Percentiles rank a stretch among this genome's conserved stretches.
These are phyloP conservation scores for Apaloderma vittatum DNA, from an alignment of 2,113 vertebrate species.

Conservation along the genomic window DNA sequence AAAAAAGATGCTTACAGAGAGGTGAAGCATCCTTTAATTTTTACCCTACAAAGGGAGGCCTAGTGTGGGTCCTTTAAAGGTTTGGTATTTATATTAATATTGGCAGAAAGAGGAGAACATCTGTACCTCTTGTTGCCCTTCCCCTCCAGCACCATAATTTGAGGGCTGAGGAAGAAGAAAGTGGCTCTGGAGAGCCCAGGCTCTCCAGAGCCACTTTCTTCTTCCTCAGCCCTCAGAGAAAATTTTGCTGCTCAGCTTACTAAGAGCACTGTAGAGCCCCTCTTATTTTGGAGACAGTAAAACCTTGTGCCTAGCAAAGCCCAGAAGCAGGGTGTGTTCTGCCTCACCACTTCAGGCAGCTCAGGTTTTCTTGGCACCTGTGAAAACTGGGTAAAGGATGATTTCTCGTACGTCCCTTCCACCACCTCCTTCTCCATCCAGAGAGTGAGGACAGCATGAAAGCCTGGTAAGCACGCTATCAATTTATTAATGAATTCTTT, in stretches of 20 bases:
- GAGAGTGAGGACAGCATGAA: fast-evolving
- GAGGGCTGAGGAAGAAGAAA: neutral
- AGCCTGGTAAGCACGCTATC: neutral
- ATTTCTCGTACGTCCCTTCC: neutral
- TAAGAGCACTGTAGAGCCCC: neutral
- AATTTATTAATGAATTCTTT: neutral
- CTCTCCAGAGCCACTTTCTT: no score
- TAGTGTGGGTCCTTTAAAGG: neutral
- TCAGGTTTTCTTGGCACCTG: neutral
- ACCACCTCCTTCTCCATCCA: neutral
- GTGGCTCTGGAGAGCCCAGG: neutral
- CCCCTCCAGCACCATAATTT: neutral
- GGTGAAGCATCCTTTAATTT: neutral
- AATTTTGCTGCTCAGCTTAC: neutral
- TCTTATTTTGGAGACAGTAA: neutral
- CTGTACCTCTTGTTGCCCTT: fast-evolving
- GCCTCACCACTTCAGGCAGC: neutral
- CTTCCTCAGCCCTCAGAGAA: no score
- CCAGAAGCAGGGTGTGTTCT: neutral
- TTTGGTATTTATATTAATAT: neutral
- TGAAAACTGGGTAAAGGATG: neutral
- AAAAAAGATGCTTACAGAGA: neutral
- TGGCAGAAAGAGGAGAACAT: neutral
- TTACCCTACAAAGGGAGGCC: fast-evolving
- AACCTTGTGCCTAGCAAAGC: neutral